Percentiles rank a stretch among this genome's conserved stretches.
These are phyloP conservation scores for Coregonus sp. DNA, from an alignment of 2,797 vertebrate genomes.

Conservation along the genomic window DNA sequence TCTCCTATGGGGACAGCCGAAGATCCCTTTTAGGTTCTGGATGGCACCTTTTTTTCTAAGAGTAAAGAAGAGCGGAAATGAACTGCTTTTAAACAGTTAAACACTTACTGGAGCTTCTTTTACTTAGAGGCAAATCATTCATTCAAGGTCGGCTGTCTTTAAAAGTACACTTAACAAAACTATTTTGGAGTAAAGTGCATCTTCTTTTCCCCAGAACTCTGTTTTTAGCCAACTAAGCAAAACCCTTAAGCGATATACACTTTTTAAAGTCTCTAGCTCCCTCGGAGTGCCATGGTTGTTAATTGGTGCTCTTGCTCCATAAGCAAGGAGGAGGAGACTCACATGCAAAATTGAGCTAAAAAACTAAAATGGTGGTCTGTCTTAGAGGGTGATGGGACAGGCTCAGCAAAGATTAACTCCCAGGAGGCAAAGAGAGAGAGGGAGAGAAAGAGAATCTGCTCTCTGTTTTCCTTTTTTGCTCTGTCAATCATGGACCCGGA, in stretches of 20 bases:
- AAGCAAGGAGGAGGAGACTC: conserved; percentile 15
- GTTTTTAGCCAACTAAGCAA: conserved; percentile 36
- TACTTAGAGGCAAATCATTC: neutral
- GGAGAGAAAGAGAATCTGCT: conserved; percentile 15
- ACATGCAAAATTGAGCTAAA: conserved; percentile 43
- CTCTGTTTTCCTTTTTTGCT: conserved; percentile 18
- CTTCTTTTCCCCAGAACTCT: conserved; percentile 13
- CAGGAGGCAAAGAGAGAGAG: too few relatives aligned
- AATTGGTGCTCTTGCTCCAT: conserved; percentile 37
- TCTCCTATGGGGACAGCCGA: too few relatives aligned
- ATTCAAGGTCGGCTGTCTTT: neutral
- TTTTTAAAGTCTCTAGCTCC: conserved; percentile 36
- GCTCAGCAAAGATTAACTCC: neutral
- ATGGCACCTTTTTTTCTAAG: too few relatives aligned
- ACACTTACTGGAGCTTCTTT: neutral
- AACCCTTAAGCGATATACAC: conserved; percentile 17
- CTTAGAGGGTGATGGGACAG: conserved; percentile 26
- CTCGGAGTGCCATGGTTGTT: conserved; percentile 29
- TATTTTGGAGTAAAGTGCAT: too few relatives aligned
- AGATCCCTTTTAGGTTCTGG: too few relatives aligned
- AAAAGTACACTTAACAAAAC: neutral
- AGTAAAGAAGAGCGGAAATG: too few relatives aligned
- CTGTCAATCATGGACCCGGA: conserved; percentile 24
- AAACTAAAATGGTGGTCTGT: conserved; percentile 40
- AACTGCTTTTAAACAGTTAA: neutral